Conservation (phyloP, 2,797 vertebrate species). For the Coranthus polyacanthus region DNA sequence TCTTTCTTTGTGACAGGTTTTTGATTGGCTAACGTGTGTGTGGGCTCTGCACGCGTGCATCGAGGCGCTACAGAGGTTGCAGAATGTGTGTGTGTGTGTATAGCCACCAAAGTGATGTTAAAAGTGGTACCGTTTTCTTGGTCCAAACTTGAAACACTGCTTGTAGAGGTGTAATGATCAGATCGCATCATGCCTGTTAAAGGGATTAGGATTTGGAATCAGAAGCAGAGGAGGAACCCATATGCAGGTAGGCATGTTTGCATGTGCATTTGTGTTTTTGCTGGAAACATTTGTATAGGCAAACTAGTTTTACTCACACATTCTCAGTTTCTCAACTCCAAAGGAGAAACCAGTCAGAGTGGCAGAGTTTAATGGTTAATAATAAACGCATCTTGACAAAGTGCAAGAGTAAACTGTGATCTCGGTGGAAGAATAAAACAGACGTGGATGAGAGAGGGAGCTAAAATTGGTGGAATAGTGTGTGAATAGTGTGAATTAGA, state of each 20-base stretch:
- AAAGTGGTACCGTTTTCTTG: neutral
- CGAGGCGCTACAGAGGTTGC: constrained; percentile 60
- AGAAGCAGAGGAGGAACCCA: constrained; percentile 52
- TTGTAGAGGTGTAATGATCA: constrained; percentile 7
- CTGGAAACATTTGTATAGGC: neutral
- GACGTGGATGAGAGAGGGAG: constrained; percentile 16
- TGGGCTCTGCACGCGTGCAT: constrained; percentile 58
- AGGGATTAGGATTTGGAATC: constrained; percentile 61
- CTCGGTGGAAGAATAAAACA: constrained; percentile 14
- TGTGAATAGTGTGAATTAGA: constrained; percentile 51
- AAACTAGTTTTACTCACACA: constrained; percentile 17
- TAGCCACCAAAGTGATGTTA: constrained; percentile 28
- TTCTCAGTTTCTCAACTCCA: constrained; percentile 7
- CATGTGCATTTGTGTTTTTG: neutral
- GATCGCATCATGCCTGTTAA: constrained; percentile 46
- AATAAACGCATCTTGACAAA: constrained; percentile 3
- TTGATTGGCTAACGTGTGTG: constrained; percentile 70
- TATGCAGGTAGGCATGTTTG: constrained; percentile 55
- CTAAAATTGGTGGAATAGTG: constrained; percentile 36
- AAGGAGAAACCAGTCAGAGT: neutral
- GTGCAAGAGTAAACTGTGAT: constrained; percentile 18
- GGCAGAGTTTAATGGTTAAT: constrained; percentile 1
- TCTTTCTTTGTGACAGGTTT: constrained; percentile 68
- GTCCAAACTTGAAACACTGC: constrained; percentile 19
- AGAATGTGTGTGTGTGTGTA: constrained; percentile 34